phyloP scores from a whole-genome alignment of 2,797 vertebrate species.

The Sebastes cheni region DNA sequence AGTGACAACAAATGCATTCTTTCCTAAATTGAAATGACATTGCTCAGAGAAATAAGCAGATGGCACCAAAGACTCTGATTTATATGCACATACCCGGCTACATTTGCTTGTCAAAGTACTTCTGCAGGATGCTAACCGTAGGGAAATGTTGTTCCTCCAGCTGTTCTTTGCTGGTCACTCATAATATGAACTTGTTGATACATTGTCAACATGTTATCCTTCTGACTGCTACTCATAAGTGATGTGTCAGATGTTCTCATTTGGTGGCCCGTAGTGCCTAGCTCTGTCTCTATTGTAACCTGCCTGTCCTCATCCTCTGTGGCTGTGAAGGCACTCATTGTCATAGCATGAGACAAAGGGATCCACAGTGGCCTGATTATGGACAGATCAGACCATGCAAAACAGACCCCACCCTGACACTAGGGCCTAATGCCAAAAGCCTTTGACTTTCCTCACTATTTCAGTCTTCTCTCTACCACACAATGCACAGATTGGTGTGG shows the following conservation, averaged over 20 bases:
- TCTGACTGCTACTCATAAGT: neutral
- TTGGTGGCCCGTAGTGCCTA: conserved; percentile 25
- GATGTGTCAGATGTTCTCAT: neutral
- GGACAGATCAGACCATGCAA: conserved; percentile 66
- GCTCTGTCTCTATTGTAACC: neutral
- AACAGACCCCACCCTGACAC: conserved; percentile 59
- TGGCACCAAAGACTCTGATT: conserved; percentile 28
- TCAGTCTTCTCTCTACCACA: neutral
- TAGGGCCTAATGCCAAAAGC: conserved; percentile 29
- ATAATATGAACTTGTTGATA: neutral
- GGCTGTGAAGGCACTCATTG: conserved; percentile 68
- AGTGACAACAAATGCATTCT: neutral
- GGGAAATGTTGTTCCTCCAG: conserved; percentile 56
- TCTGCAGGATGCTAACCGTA: conserved; percentile 57
- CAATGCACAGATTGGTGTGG: conserved; percentile 1
- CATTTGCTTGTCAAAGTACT: conserved; percentile 81
- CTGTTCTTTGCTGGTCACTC: conserved; percentile 24
- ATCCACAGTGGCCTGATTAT: conserved; percentile 59
- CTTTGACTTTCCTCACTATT: conserved; percentile 25
- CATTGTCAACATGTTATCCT: neutral
- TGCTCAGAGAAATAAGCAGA: conserved; percentile 3
- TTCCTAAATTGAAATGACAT: neutral
- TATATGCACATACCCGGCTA: conserved; percentile 42
- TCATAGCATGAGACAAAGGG: conserved; percentile 60
- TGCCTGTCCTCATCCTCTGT: conserved; percentile 30